A percentile compares a stretch with the other conserved stretches of the same genome.
These are phyloP conservation scores for Zingel zingel DNA, from an alignment of 2,113 vertebrate species.

Conservation along the genomic window DNA sequence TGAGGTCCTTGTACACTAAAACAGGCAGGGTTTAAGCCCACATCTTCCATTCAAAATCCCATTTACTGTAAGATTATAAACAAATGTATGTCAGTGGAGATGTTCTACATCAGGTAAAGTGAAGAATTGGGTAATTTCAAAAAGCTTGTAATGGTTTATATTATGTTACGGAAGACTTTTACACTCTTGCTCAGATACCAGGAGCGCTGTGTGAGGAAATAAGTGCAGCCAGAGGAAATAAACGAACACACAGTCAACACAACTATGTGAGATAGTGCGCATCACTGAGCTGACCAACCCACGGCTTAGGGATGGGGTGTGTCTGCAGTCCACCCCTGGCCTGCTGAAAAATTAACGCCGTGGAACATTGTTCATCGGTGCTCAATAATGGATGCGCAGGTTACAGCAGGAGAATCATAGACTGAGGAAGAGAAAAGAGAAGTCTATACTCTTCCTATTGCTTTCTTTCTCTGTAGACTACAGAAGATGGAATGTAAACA, in stretches of 20 bases:
- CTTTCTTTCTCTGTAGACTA: slow-evolving; percentile 6
- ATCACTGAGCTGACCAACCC: slow-evolving; percentile 46
- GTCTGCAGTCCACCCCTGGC: slow-evolving; percentile 55
- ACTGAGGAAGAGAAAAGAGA: slow-evolving; percentile 28
- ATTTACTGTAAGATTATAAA: background rate
- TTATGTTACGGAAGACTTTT: background rate
- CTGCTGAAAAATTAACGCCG: slow-evolving; percentile 71
- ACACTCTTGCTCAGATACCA: background rate
- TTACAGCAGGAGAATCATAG: slow-evolving; percentile 42
- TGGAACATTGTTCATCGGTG: slow-evolving; percentile 68
- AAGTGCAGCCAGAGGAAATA: slow-evolving; percentile 35
- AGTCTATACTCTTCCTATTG: background rate
- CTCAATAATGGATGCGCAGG: slow-evolving; percentile 73
- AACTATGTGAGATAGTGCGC: slow-evolving; percentile 18
- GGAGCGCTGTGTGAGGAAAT: background rate
- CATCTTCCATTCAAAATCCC: background rate
- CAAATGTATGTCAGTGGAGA: background rate
- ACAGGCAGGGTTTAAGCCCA: background rate
- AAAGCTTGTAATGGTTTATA: background rate
- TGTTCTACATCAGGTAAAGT: slow-evolving; percentile 14
- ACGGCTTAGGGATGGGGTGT: slow-evolving; percentile 34
- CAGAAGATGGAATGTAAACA: background rate
- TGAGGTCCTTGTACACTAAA: slow-evolving; percentile 1
- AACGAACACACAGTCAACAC: slow-evolving; percentile 14
- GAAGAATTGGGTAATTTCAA: background rate